A percentile compares a stretch with the other conserved stretches of the same genome.
These are phyloP conservation scores for Alligator sinensis DNA, from an alignment of 2,113 vertebrate species.

Conservation along the genomic window DNA sequence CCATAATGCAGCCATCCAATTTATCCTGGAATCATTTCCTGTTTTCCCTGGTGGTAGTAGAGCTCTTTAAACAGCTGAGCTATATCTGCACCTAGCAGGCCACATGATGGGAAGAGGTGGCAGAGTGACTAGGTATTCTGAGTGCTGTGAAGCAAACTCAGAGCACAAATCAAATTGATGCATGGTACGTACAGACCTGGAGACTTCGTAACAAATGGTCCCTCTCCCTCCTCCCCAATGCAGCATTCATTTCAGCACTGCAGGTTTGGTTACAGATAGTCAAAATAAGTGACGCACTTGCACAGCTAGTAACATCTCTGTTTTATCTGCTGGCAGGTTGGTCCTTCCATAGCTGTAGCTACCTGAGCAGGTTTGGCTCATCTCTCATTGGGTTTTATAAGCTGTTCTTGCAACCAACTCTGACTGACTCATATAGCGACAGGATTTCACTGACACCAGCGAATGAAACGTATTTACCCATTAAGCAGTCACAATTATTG, in stretches of 20 bases:
- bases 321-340: neutral
- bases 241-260: neutral
- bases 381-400: neutral
- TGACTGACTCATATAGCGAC: slow-evolving; percentile 25
- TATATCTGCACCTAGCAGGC: slow-evolving; percentile 61
- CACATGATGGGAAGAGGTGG: slow-evolving; percentile 61
- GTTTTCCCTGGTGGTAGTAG: neutral
- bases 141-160: slow-evolving; percentile 39
- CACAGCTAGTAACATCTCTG: neutral
- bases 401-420: neutral
- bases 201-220: neutral
- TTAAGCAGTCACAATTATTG: slow-evolving; percentile 61
- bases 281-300: neutral
- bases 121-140: slow-evolving; percentile 9
- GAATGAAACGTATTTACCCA: slow-evolving; percentile 64
- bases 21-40: neutral
- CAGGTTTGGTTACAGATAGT: neutral
- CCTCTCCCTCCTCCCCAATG: neutral
- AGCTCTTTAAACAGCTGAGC: slow-evolving; percentile 59
- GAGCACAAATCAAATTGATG: neutral
- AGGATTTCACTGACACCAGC: slow-evolving; percentile 64
- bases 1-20: neutral
- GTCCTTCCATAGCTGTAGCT: neutral
- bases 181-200: neutral
- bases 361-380: neutral